Evolutionary conservation across 1,140 invertebrate genomes (phyloP).

Genomic region (Drosophila kepulauana): DNA sequence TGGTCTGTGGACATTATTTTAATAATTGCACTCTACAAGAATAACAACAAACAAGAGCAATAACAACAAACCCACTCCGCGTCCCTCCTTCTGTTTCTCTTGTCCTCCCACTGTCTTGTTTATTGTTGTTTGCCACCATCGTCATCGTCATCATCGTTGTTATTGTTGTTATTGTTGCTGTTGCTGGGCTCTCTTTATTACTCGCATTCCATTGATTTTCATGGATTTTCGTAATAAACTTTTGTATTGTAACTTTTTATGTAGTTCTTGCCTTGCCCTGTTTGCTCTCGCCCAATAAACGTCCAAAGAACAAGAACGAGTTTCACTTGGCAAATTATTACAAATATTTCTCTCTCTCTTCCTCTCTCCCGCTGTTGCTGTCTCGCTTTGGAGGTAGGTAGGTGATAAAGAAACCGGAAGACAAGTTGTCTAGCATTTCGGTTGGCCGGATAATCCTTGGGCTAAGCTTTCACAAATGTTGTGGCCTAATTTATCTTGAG

Average conservation of each 20-base stretch:
- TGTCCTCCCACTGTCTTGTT: constrained; percentile 26
- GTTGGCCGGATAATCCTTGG: constrained; percentile 48
- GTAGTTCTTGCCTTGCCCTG: constrained; percentile 26
- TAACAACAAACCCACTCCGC: constrained; percentile 20
- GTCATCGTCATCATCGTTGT: background rate
- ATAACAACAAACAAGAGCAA: constrained; percentile 34
- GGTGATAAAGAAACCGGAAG: constrained; percentile 59
- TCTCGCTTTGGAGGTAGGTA: background rate
- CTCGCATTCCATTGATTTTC: constrained; percentile 84
- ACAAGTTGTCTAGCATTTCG: constrained; percentile 57
- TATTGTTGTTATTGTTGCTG: constrained; percentile 29
- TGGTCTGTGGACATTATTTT: constrained; percentile 83
- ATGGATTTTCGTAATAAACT: constrained; percentile 77
- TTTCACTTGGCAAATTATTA: constrained; percentile 23
- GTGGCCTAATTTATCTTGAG: constrained; percentile 79
- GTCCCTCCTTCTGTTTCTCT: too few species aligned
- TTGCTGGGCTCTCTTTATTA: constrained; percentile 68
- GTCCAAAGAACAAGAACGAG: constrained; percentile 3
- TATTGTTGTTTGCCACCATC: constrained; percentile 49
- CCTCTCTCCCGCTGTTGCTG: background rate
- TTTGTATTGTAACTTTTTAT: constrained; percentile 74
- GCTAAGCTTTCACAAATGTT: constrained; percentile 79
- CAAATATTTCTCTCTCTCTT: constrained; percentile 1
- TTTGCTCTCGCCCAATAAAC: constrained; percentile 27
- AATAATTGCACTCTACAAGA: constrained; percentile 74